These are phyloP conservation scores for Oncorhynchus keta DNA, from an alignment of 2,113 vertebrate species.

Conservation along the genomic window DNA sequence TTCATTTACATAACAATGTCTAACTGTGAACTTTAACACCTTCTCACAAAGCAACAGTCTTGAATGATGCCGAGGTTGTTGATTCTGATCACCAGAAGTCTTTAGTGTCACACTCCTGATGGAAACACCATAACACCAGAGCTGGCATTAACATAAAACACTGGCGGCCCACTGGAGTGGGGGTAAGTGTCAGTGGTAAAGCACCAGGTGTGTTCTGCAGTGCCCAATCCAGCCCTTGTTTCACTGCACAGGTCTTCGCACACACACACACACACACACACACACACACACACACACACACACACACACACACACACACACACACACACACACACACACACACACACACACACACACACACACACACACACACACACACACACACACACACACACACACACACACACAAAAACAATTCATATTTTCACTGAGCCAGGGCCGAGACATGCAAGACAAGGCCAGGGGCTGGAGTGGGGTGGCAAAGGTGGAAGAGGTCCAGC, in stretches of 20 bases:
- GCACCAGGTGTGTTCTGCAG: background rate
- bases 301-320: background rate
- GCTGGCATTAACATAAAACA: too few relatives aligned
- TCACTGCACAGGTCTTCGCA: background rate
- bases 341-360: background rate
- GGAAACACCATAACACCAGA: too few relatives aligned
- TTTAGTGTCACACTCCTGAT: too few relatives aligned
- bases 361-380: background rate
- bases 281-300: background rate
- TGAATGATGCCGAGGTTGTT: too few relatives aligned
- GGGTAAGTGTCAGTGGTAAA: background rate
- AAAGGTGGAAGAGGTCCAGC: background rate
- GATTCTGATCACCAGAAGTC: too few relatives aligned
- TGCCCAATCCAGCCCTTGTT: background rate
- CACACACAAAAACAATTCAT: background rate
- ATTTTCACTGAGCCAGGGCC: background rate
- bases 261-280: background rate
- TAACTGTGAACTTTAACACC: too few relatives aligned
- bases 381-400: background rate
- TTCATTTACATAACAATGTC: background rate
- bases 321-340: background rate
- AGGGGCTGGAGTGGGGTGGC: background rate
- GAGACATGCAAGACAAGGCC: background rate
- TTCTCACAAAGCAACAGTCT: too few relatives aligned
- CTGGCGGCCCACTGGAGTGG: too few relatives aligned